Evolutionary conservation across 2,113 vertebrate genomes (phyloP).

Genomic region (Lepisosteus osseus): DNA sequence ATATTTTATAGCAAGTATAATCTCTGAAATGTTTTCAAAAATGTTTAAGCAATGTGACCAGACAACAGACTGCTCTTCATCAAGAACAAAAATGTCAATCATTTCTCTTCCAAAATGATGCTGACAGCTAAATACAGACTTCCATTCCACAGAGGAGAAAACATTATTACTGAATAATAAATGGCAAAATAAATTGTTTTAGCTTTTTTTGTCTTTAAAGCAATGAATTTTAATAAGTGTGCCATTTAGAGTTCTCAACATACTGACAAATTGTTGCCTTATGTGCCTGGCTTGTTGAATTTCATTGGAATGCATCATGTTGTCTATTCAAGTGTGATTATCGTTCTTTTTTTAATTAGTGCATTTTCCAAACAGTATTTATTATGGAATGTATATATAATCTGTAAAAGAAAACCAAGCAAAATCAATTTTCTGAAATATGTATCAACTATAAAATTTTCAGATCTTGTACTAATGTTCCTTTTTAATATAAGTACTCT

Average conservation of each 20-base stretch:
- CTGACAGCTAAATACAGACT: conserved; percentile 68
- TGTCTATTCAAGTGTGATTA: background rate
- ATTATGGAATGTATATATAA: no score
- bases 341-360: conserved; percentile 14
- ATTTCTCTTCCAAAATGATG: conserved; percentile 59
- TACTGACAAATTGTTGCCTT: conserved; percentile 34
- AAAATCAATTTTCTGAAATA: no score
- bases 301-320: background rate
- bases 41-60: conserved; percentile 54
- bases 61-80: conserved; percentile 51
- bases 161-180: conserved; percentile 66
- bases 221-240: conserved; percentile 46
- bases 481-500: no score
- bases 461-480: no score
- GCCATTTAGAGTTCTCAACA: conserved; percentile 32
- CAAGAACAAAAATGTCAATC: conserved; percentile 63
- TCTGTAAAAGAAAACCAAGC: no score
- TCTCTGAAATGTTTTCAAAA: conserved; percentile 38
- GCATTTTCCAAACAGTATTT: background rate
- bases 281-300: background rate
- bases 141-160: conserved; percentile 55
- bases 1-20: conserved; percentile 49
- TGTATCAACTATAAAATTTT: no score
- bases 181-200: conserved; percentile 58
- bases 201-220: conserved; percentile 45